Evolutionary conservation across 2,888 invertebrate species (phyloP).

Genomic region (Netelia melanura): DNA sequence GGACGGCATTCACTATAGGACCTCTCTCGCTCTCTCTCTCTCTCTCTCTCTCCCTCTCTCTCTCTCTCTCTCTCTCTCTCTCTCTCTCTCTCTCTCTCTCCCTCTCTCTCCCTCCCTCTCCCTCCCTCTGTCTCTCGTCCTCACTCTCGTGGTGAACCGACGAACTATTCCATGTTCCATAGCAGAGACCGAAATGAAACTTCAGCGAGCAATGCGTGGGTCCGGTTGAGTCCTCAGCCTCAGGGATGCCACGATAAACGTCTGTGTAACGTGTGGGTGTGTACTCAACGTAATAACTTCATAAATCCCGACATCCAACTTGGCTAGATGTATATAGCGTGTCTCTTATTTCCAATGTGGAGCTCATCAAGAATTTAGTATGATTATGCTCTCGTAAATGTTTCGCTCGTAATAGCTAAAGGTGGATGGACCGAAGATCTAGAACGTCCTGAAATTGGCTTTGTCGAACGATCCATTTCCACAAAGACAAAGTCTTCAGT

Average conservation of each 20-base stretch:
- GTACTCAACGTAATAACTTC: constrained; percentile 63
- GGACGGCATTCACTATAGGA: constrained; percentile 4
- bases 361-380: constrained; percentile 32
- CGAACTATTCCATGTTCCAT: constrained; percentile 39
- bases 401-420: background rate
- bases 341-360: constrained; percentile 43
- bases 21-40: constrained; percentile 6
- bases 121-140: background rate
- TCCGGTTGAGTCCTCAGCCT: constrained; percentile 30
- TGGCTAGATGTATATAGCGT: background rate
- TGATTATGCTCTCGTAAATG: constrained; percentile 27
- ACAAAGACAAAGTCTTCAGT: too few relatives aligned
- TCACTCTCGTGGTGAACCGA: constrained; percentile 25
- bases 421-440: background rate
- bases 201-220: constrained; percentile 46
- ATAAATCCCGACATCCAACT: constrained; percentile 63
- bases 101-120: background rate
- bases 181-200: constrained; percentile 51
- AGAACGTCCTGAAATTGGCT: too few relatives aligned
- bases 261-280: constrained; percentile 15
- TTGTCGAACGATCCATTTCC: too few relatives aligned
- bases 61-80: background rate
- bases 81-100: background rate
- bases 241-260: background rate
- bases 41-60: background rate